phyloP scores from a whole-genome alignment of 2,113 vertebrate species.

The Morone saxatilis region DNA sequence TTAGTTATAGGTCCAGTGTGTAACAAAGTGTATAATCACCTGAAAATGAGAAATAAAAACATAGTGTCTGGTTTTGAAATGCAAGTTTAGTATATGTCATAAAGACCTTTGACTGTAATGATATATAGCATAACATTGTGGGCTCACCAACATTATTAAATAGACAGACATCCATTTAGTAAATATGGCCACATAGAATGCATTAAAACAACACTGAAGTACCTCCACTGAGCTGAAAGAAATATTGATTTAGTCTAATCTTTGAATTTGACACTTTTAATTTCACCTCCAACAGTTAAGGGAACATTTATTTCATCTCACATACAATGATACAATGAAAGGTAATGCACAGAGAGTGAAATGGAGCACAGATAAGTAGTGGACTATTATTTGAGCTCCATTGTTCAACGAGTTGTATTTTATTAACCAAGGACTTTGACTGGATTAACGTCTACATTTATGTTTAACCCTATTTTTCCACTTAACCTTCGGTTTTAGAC shows the following conservation, averaged over 20 bases:
- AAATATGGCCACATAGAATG: too few relatives aligned
- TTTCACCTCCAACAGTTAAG: background rate
- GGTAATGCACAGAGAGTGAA: background rate
- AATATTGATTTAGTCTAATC: background rate
- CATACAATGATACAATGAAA: background rate
- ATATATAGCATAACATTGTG: too few relatives aligned
- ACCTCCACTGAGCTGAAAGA: background rate
- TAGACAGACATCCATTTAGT: too few relatives aligned
- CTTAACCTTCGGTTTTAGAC: background rate
- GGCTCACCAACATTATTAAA: too few relatives aligned
- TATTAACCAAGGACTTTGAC: background rate
- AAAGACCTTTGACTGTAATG: too few relatives aligned
- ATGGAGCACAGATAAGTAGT: background rate
- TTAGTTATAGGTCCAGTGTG: too few relatives aligned
- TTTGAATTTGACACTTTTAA: background rate
- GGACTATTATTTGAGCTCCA: background rate
- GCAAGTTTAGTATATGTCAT: too few relatives aligned
- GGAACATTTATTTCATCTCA: background rate
- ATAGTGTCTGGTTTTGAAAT: too few relatives aligned
- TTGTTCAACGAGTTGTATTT: background rate
- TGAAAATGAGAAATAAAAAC: too few relatives aligned
- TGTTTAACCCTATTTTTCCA: background rate
- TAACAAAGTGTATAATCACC: too few relatives aligned
- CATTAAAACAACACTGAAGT: too few relatives aligned
- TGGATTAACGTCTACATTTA: background rate